Evolutionary conservation across 2,888 invertebrate genomes (phyloP).

Genomic region (Cheilosia impressa): DNA sequence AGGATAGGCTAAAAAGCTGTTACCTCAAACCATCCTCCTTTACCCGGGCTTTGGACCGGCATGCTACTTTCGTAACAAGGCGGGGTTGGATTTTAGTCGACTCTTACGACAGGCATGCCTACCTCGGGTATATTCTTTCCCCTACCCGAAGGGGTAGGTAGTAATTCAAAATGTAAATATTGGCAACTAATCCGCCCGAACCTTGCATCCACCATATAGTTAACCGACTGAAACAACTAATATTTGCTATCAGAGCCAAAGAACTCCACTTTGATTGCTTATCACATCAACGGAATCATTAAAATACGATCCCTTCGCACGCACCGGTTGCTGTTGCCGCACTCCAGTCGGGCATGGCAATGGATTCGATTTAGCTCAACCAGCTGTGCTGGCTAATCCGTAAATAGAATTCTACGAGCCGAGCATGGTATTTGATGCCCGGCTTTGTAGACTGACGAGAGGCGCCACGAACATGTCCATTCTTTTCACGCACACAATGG

Average conservation of each 20-base stretch:
- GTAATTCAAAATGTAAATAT: conserved; percentile 57
- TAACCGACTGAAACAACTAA: conserved; percentile 51
- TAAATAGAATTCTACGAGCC: conserved; percentile 37
- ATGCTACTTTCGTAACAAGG: too few species aligned
- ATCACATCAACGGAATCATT: conserved; percentile 48
- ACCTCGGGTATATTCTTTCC: too few species aligned
- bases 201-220: background rate
- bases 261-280: conserved; percentile 59
- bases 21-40: too few species aligned
- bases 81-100: too few species aligned
- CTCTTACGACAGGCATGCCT: too few species aligned
- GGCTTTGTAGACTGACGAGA: background rate
- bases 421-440: conserved; percentile 26
- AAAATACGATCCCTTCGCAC: conserved; percentile 59
- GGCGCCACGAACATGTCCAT: background rate
- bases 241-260: conserved; percentile 54
- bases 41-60: too few species aligned
- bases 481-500: background rate
- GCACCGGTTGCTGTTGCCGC: conserved; percentile 11
- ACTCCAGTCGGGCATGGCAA: background rate
- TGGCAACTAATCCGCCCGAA: conserved; percentile 42
- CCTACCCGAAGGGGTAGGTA: too few species aligned
- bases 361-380: background rate
- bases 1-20: too few species aligned
- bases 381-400: conserved; percentile 31